Evolutionary conservation across 1,140 invertebrate species (phyloP).

Genomic region (Monochamus saltuarius): DNA sequence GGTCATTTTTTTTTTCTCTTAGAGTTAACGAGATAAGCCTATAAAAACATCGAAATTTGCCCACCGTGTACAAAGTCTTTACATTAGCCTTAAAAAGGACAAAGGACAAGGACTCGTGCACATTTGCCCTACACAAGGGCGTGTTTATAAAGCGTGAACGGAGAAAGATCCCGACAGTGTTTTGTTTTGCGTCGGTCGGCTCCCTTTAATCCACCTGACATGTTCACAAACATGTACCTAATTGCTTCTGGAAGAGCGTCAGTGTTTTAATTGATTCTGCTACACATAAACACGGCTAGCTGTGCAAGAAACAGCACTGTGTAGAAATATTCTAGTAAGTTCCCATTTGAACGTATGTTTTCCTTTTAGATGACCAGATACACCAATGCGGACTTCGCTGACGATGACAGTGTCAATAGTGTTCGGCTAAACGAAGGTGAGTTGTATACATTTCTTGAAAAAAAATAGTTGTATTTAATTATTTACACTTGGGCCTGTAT

Average conservation of each 20-base stretch:
- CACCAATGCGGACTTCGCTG: slow-evolving; percentile 80
- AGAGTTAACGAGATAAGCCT: no score
- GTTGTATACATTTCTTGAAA: neutral
- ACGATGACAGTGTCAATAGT: slow-evolving; percentile 80
- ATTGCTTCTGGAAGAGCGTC: neutral
- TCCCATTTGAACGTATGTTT: neutral
- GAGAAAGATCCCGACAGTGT: no score
- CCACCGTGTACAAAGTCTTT: no score
- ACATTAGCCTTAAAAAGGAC: no score
- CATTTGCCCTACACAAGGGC: no score
- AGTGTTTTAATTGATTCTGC: neutral
- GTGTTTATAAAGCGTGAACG: no score
- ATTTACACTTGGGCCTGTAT: no score
- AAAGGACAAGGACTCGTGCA: no score
- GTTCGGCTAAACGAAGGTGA: slow-evolving; percentile 71
- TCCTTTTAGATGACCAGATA: slow-evolving; percentile 78
- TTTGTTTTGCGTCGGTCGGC: no score
- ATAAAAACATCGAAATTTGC: no score
- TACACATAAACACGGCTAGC: neutral
- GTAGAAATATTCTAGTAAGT: neutral
- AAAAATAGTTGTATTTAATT: no score
- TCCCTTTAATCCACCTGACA: neutral
- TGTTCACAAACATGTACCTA: neutral
- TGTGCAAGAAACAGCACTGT: neutral
- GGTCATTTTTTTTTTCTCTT: no score